Evolutionary conservation across 2,113 vertebrate species (phyloP), one percentile per base, ranked within the genome.

Genomic region (Talpa occidentalis): DNA sequence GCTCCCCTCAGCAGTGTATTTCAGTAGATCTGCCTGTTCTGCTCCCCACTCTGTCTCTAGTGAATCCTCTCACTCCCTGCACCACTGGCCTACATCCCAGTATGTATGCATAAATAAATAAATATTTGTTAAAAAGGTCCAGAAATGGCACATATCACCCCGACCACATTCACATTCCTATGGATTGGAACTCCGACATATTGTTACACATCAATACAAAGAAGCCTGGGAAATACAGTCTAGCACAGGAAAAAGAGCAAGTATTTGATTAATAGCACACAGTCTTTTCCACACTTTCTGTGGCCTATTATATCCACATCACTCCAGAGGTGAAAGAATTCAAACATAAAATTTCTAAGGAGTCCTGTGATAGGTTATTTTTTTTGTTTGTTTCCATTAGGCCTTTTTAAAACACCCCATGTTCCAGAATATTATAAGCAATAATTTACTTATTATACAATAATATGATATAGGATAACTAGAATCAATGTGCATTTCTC

Each of bases 341-440:
- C n/a, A 81, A 35, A 64, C 14, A 22, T 1, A 78, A 12, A 90
- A 78, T 88, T 60, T 84, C n/a, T 79, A 80, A 82, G 9, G 32
- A 78, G 10, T 12, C 26, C n/a, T 93, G 10, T 56, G 54, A 22
- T 56, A 56, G 54, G 54, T 56, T 5, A 56, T 22, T 21, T 56
- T 56, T 56, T 21, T 54, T 5, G 21, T 56, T 22, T 22, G 21
- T 56, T 54, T 22, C 19, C 28, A 72, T 83, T 82, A 70, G 4
- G n/a, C 4, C 49, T 70, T 93, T 21, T 44, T 76, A 96, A 87
- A 32, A 88, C 52, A 56, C n/a, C n/a, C n/a, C 44, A 44, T 44
- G 67, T 83, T 88, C 44, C 72, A 49, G 6, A 78, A 69, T 54
- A 42, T 78, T 64, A 54, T 10, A 92, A 83, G 60, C 35, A 93